Percentiles rank a stretch among this genome's conserved stretches.
Conservation (phyloP, 1,140 invertebrate genomes). For the Ceratoteleas bidentatus region DNA sequence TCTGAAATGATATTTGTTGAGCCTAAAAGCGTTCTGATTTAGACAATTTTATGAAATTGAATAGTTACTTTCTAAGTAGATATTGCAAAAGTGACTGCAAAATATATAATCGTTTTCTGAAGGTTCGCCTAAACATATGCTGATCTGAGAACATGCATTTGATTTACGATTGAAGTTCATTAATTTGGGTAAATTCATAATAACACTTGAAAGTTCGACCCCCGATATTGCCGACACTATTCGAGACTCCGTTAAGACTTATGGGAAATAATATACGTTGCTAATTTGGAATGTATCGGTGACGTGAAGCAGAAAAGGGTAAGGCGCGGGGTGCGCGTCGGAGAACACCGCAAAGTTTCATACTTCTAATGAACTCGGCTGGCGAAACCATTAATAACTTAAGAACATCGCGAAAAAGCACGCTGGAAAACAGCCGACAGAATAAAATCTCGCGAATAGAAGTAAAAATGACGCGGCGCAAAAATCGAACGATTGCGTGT, state of each 20-base stretch:
- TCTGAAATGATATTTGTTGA: too few relatives aligned
- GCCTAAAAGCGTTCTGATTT: too few relatives aligned
- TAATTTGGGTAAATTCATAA: constrained; percentile 40
- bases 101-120: neutral
- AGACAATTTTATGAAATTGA: too few relatives aligned
- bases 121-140: too few relatives aligned
- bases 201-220: constrained; percentile 45
- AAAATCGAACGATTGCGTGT: constrained; percentile 8
- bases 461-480: constrained; percentile 10
- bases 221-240: constrained; percentile 23
- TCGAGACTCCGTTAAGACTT: constrained; percentile 49
- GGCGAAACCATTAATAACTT: constrained; percentile 78
- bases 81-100: neutral
- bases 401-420: constrained; percentile 66
- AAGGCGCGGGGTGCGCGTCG: constrained; percentile 52
- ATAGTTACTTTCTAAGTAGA: too few relatives aligned
- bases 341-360: constrained; percentile 72
- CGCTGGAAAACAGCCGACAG: constrained; percentile 29
- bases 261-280: constrained; percentile 72
- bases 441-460: constrained; percentile 15
- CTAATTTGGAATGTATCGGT: constrained; percentile 69
- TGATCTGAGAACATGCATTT: neutral
- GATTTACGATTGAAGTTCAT: constrained; percentile 18
- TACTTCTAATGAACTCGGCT: constrained; percentile 77
- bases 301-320: constrained; percentile 62